Percentiles rank a stretch among this genome's conserved stretches.
phyloP scores from a whole-genome alignment of 2,797 vertebrate genomes.

The Muscicapa striata region DNA sequence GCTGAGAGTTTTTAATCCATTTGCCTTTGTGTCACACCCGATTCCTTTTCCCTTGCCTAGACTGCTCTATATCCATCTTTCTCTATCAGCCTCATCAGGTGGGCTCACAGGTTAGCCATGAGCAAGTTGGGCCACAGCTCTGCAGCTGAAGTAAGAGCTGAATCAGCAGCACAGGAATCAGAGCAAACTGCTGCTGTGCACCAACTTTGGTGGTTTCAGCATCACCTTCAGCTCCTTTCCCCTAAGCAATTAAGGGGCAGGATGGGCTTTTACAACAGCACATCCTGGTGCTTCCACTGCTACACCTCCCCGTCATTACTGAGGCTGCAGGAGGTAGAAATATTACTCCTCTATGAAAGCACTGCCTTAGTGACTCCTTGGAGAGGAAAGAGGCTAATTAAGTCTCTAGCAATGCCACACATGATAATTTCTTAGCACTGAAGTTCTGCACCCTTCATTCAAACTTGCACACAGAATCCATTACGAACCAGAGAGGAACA shows the following conservation, averaged over 20 bases:
- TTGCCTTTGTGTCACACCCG: not conserved
- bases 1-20: not conserved
- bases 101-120: accelerated
- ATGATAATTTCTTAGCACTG: not conserved
- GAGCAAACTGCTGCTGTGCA: not conserved
- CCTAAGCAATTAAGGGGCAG: not conserved
- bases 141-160: not conserved
- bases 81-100: not conserved
- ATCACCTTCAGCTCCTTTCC: not conserved
- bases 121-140: not conserved
- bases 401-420: not conserved
- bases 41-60: not conserved
- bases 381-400: not conserved
- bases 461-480: not conserved
- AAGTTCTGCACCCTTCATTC: constrained; percentile 38
- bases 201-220: not conserved
- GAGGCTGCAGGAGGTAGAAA: not conserved
- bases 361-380: not conserved
- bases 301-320: not conserved
- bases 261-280: not conserved
- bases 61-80: not conserved
- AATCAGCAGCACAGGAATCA: not conserved
- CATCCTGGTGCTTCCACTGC: not conserved
- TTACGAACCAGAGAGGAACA: constrained; percentile 23
- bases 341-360: not conserved